Evolutionary conservation across 2,113 vertebrate species (phyloP).

Genomic region (Mungos mungo): DNA sequence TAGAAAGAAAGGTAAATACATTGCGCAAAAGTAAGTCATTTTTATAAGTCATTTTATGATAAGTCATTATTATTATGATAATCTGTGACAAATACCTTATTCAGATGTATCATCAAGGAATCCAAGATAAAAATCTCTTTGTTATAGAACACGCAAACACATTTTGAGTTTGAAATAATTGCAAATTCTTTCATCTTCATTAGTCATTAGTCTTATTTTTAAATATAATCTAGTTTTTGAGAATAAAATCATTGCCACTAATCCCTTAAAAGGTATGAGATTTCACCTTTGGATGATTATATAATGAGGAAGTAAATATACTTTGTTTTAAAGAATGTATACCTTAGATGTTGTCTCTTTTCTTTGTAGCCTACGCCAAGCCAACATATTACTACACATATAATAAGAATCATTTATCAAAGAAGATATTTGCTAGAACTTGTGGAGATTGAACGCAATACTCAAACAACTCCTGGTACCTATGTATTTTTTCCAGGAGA

Average conservation of each 20-base stretch:
- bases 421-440: background rate
- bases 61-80: background rate
- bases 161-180: background rate
- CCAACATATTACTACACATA: background rate
- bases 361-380: background rate
- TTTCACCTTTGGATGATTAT: background rate
- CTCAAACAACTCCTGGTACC: background rate
- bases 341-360: background rate
- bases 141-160: background rate
- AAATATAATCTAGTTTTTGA: background rate
- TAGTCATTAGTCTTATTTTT: background rate
- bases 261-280: background rate
- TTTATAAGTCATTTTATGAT: background rate
- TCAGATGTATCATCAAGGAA: background rate
- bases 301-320: slow-evolving; percentile 8
- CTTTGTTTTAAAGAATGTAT: background rate
- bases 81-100: background rate
- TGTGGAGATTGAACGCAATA: background rate
- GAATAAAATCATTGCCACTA: background rate
- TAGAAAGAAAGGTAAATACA: background rate
- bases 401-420: background rate
- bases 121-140: background rate
- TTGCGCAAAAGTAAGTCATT: background rate
- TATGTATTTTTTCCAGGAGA: background rate
- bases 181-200: background rate